Evolutionary conservation across 2,888 invertebrate genomes (phyloP).

Genomic region (Pyrochroa serraticornis): DNA sequence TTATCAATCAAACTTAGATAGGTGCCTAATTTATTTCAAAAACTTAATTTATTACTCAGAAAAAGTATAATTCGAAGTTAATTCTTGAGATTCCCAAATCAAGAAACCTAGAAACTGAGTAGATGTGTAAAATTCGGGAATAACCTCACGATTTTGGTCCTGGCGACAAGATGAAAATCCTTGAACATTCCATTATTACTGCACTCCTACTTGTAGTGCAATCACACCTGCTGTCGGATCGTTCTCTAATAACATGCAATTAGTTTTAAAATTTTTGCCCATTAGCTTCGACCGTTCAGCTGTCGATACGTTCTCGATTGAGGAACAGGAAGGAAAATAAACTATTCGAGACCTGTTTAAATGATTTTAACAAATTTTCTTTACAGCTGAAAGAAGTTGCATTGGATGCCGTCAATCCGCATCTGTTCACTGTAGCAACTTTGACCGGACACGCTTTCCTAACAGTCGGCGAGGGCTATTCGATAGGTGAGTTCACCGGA

Average conservation of each 20-base stretch:
- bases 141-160: slow-evolving; percentile 24
- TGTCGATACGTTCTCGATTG: too few relatives aligned
- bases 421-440: slow-evolving; percentile 89
- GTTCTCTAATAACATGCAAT: too few relatives aligned
- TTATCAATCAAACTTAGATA: too few relatives aligned
- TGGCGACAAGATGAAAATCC: not conserved
- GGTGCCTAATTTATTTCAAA: too few relatives aligned
- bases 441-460: slow-evolving; percentile 84
- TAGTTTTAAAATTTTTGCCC: too few relatives aligned
- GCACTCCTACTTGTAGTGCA: too few relatives aligned
- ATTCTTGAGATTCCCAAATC: slow-evolving; percentile 15
- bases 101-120: slow-evolving; percentile 8
- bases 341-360: not conserved
- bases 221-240: too few relatives aligned
- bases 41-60: too few relatives aligned
- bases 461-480: slow-evolving; percentile 72
- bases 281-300: too few relatives aligned
- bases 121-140: slow-evolving; percentile 26
- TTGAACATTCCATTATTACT: too few relatives aligned
- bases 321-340: not conserved
- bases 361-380: not conserved
- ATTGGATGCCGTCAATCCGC: slow-evolving; percentile 72
- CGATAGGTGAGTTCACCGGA: slow-evolving; percentile 62
- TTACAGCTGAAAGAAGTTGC: slow-evolving; percentile 73
- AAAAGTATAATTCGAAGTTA: too few relatives aligned